Evolutionary conservation across 2,888 invertebrate species (phyloP).

Genomic region (Rhamnusium bicolor): DNA sequence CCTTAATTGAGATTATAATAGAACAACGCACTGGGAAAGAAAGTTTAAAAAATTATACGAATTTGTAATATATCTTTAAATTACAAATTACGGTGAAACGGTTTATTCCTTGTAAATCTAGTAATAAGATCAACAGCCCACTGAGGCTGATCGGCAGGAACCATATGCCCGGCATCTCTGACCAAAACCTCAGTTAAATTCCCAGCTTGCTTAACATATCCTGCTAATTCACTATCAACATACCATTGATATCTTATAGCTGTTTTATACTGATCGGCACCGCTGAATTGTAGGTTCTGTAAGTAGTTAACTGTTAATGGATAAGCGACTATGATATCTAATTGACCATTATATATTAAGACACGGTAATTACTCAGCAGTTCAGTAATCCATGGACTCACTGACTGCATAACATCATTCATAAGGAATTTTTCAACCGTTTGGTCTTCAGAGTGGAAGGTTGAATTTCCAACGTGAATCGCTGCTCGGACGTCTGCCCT

Average conservation of each 20-base stretch:
- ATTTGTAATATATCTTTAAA: neutral
- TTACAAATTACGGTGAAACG: constrained; percentile 2
- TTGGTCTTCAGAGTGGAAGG: constrained; percentile 76
- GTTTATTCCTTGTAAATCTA: constrained; percentile 74
- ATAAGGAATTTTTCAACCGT: constrained; percentile 82
- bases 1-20: neutral
- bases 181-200: constrained; percentile 84
- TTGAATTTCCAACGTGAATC: constrained; percentile 88
- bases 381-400: constrained; percentile 81
- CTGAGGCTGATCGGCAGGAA: constrained; percentile 84
- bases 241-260: constrained; percentile 81
- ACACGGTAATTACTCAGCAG: constrained; percentile 80
- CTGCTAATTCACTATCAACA: constrained; percentile 80
- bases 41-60: neutral
- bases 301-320: constrained; percentile 88
- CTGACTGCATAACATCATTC: constrained; percentile 86
- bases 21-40: neutral
- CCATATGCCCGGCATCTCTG: constrained; percentile 88
- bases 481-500: constrained; percentile 77
- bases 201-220: constrained; percentile 82
- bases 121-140: constrained; percentile 84
- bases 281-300: constrained; percentile 80
- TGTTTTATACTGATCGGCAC: constrained; percentile 77
- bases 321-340: constrained; percentile 93
- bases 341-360: constrained; percentile 90